phyloP scores from a whole-genome alignment of 2,113 vertebrate genomes.

The Tragelaphus scriptus region DNA sequence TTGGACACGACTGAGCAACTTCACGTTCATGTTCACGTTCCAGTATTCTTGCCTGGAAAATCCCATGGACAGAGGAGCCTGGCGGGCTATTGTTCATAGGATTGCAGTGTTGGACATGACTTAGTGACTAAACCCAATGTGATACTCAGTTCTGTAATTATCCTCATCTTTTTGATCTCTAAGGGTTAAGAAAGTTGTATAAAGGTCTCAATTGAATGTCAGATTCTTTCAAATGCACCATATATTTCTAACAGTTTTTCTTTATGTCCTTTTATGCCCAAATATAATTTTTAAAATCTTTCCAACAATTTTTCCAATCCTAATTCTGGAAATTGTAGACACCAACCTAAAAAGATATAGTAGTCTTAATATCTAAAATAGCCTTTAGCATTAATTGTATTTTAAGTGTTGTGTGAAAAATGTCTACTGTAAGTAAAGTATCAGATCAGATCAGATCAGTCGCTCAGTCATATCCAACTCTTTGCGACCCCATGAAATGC shows the following conservation, averaged over 20 bases:
- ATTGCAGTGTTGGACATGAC: background rate
- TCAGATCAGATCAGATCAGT: too few relatives aligned
- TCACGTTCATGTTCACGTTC: background rate
- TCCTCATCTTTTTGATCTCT: background rate
- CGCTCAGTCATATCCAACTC: too few relatives aligned
- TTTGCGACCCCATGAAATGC: too few relatives aligned
- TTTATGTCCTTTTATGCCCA: background rate
- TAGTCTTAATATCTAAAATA: background rate
- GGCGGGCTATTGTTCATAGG: fast-evolving
- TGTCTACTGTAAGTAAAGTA: background rate
- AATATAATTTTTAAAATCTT: background rate
- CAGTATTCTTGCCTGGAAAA: background rate
- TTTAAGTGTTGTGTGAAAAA: conserved; percentile 42
- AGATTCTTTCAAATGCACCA: background rate
- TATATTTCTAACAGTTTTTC: background rate
- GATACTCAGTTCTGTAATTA: background rate
- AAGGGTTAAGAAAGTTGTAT: background rate
- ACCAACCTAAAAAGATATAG: background rate
- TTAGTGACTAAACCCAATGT: background rate
- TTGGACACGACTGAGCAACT: too few relatives aligned
- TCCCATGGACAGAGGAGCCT: background rate
- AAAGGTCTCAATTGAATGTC: background rate
- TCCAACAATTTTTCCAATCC: background rate
- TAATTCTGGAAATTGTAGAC: background rate
- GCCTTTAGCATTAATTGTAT: background rate